A percentile compares a stretch with the other conserved stretches of the same genome.
Evolutionary conservation across 2,888 invertebrate species (phyloP).

Genomic region (Ochropleura leucogaster): DNA sequence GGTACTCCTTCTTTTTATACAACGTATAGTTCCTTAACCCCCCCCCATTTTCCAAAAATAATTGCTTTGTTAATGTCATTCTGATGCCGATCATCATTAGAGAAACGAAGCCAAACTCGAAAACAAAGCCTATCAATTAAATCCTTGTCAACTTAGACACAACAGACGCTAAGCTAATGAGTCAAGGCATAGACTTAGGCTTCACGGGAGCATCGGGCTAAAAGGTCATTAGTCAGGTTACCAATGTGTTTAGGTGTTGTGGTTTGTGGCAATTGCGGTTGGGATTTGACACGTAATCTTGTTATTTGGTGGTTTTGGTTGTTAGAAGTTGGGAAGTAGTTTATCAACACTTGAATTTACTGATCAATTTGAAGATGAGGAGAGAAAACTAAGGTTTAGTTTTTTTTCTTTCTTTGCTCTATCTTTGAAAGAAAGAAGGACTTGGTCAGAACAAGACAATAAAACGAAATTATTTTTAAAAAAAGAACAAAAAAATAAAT

Average conservation of each 20-base stretch:
- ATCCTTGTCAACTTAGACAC: neutral
- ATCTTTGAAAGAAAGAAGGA: too few species aligned
- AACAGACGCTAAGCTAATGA: constrained; percentile 4
- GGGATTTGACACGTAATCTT: neutral
- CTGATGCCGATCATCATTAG: neutral
- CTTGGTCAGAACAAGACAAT: too few species aligned
- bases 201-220: neutral
- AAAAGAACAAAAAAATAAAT: too few species aligned
- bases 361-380: neutral
- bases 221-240: constrained; percentile 10
- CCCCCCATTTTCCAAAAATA: neutral
- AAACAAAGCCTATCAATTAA: constrained; percentile 3
- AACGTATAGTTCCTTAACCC: neutral
- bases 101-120: neutral
- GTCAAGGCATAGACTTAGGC: neutral
- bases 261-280: neutral
- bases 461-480: too few species aligned
- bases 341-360: neutral
- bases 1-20: too few species aligned
- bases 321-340: neutral
- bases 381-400: neutral
- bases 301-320: neutral
- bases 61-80: neutral
- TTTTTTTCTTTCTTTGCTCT: neutral
- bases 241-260: neutral